These are phyloP conservation scores for Falco novaeseelandiae DNA, from an alignment of 2,797 vertebrate genomes.

Conservation along the genomic window DNA sequence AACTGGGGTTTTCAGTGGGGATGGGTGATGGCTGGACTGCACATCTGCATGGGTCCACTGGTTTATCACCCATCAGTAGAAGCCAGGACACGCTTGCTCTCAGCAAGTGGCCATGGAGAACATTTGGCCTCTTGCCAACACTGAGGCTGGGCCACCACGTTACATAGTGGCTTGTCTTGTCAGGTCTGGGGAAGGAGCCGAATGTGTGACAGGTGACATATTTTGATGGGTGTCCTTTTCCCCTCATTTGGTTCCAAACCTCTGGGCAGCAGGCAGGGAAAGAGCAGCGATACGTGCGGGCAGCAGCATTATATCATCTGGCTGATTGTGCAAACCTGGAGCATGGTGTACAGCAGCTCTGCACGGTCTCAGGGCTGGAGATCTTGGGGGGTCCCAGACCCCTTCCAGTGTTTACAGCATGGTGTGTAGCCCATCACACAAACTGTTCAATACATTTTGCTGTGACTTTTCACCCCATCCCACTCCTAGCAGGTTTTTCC, in stretches of 20 bases:
- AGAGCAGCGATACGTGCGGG: neutral
- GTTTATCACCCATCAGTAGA: neutral
- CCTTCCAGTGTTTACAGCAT: neutral
- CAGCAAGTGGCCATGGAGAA: fast-evolving
- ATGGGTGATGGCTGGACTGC: fast-evolving
- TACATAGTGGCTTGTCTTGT: fast-evolving
- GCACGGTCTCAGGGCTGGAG: neutral
- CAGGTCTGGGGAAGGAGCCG: neutral
- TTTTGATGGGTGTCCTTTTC: neutral
- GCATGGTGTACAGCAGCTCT: neutral
- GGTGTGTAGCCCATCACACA: fast-evolving
- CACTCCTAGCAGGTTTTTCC: neutral
- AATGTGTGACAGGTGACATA: neutral
- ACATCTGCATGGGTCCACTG: fast-evolving
- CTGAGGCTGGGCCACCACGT: fast-evolving
- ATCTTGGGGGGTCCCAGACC: fast-evolving
- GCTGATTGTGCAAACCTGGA: neutral
- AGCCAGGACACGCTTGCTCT: neutral
- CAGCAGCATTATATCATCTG: neutral
- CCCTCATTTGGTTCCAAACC: neutral
- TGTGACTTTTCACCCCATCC: neutral
- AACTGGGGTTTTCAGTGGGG: too few species aligned
- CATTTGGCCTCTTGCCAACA: neutral
- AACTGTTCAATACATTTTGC: neutral
- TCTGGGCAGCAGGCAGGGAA: neutral